phyloP scores from a whole-genome alignment of 2,113 vertebrate species.

The Ibidorhyncha struthersii region DNA sequence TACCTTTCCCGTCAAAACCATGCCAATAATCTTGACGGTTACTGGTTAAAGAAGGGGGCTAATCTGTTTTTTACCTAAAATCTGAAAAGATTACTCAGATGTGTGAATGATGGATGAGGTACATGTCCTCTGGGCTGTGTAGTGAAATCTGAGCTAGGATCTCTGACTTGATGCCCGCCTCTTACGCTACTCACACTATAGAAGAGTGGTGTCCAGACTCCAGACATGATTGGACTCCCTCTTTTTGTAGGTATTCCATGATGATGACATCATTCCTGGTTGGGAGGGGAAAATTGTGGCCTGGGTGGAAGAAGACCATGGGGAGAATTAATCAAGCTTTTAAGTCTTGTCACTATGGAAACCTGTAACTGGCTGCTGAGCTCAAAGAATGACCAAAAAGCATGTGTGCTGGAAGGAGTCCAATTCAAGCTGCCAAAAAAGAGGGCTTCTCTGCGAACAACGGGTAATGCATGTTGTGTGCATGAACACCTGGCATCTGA shows the following conservation, averaged over 20 bases:
- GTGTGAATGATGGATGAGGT: neutral
- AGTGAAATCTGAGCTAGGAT: neutral
- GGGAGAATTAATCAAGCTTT: constrained; percentile 82
- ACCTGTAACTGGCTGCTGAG: constrained; percentile 29
- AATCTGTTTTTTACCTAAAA: neutral
- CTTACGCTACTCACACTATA: neutral
- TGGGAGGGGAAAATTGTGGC: constrained; percentile 99
- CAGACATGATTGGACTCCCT: neutral
- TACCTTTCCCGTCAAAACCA: neutral
- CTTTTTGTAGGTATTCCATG: constrained; percentile 85
- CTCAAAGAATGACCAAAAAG: constrained; percentile 62
- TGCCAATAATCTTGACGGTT: neutral
- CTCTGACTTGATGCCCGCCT: neutral
- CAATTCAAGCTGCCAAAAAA: constrained; percentile 64
- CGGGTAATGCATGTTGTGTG: neutral
- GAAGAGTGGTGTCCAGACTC: neutral
- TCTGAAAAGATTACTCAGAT: neutral
- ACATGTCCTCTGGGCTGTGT: neutral
- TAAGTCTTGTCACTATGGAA: neutral
- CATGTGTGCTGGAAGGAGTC: constrained; percentile 33
- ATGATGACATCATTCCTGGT: constrained; percentile 92
- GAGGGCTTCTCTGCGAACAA: neutral
- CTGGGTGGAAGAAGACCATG: constrained; percentile 94
- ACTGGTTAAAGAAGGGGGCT: neutral
- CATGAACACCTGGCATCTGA: neutral